phyloP scores from a whole-genome alignment of 2,113 vertebrate species.

The Pantherophis guttatus region DNA sequence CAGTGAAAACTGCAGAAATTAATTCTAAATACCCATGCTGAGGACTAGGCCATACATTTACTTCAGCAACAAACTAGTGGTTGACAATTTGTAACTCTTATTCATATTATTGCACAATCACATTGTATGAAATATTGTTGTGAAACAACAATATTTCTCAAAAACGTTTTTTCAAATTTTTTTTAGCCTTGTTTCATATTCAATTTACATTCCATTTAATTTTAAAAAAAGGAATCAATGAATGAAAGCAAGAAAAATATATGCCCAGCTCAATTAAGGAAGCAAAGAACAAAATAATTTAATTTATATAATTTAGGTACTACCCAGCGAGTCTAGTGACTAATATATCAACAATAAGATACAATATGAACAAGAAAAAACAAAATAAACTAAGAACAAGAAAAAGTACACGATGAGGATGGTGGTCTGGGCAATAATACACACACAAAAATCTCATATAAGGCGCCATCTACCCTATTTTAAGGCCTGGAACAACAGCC shows the following conservation, averaged over 20 bases:
- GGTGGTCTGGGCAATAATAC: background rate
- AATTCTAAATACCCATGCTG: conserved; percentile 3
- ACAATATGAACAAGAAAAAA: background rate
- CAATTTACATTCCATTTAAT: background rate
- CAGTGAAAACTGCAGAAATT: conserved; percentile 29
- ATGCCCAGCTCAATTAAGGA: background rate
- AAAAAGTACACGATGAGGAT: background rate
- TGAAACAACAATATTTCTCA: background rate
- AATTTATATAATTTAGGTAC: background rate
- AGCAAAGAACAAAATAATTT: background rate
- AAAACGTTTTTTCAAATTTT: background rate
- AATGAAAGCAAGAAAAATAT: background rate
- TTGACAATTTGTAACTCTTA: conserved; percentile 34
- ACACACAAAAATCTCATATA: background rate
- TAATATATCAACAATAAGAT: background rate
- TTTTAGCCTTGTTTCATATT: background rate
- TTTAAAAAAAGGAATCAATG: background rate
- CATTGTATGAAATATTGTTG: background rate
- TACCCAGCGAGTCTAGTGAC: background rate
- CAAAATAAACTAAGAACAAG: background rate
- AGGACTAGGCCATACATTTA: background rate
- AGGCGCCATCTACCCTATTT: background rate
- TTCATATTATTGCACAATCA: conserved; percentile 35
- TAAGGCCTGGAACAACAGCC: background rate
- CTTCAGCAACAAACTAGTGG: conserved; percentile 23